Evolutionary conservation across 2,113 vertebrate genomes (phyloP).

Genomic region (Sterrhoptilus dennistouni): DNA sequence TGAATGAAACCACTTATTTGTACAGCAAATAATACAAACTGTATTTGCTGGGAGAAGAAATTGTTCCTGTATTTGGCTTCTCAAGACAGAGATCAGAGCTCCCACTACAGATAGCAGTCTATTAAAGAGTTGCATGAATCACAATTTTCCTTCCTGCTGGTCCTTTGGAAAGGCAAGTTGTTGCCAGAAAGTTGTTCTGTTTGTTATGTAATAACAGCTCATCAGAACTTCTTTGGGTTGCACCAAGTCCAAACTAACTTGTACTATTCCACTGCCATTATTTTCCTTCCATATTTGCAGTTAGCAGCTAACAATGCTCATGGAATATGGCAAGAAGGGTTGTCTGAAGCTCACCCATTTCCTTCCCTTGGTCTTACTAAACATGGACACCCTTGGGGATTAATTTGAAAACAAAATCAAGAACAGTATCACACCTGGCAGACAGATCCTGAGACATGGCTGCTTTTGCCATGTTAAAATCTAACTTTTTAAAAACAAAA

Average conservation of each 20-base stretch:
- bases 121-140: background rate
- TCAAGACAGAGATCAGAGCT: background rate
- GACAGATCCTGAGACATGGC: background rate
- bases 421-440: background rate
- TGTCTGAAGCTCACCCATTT: background rate
- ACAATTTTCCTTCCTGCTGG: background rate
- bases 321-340: background rate
- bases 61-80: background rate
- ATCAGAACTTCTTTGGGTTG: background rate
- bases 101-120: fast-evolving
- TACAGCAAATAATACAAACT: background rate
- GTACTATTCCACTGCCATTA: background rate
- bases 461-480: background rate
- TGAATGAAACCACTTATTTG: background rate
- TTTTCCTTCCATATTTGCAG: background rate
- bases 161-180: background rate
- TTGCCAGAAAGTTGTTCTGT: background rate
- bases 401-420: background rate
- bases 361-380: background rate
- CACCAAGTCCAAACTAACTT: background rate
- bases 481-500: background rate
- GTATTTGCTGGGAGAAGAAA: background rate
- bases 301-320: background rate
- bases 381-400: background rate
- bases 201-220: background rate